phyloP scores from a whole-genome alignment of 2,888 invertebrate genomes.

The Auanema sp. region DNA sequence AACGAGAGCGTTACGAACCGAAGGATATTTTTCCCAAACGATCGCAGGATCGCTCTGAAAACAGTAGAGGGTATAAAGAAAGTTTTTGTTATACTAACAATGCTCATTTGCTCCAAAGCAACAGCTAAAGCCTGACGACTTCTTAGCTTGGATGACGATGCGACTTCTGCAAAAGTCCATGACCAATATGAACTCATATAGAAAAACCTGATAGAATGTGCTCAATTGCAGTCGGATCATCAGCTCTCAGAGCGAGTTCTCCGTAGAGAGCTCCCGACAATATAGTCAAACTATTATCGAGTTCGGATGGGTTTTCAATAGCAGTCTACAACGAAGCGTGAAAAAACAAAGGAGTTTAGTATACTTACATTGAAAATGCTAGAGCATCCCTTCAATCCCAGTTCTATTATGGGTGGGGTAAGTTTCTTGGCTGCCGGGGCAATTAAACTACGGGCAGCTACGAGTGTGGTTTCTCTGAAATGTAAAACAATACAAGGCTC shows the following conservation, averaged over 20 bases:
- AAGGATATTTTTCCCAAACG: constrained; percentile 33
- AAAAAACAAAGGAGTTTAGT: neutral
- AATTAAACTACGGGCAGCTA: constrained; percentile 86
- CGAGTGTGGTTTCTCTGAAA: constrained; percentile 84
- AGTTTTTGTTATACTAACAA: constrained; percentile 4
- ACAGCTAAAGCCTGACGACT: constrained; percentile 27
- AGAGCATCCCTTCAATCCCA: constrained; percentile 13
- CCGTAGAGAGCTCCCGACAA: constrained; percentile 45
- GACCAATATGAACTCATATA: neutral
- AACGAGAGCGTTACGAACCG: constrained; percentile 24
- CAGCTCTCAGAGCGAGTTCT: constrained; percentile 30
- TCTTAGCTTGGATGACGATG: constrained; percentile 10
- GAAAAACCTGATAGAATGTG: constrained; percentile 24
- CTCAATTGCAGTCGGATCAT: constrained; percentile 25
- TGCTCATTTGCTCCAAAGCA: constrained; percentile 37
- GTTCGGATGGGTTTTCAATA: constrained; percentile 20
- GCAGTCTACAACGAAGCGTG: neutral
- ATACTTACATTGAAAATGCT: neutral
- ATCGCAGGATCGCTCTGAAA: constrained; percentile 22
- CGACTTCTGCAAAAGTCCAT: neutral
- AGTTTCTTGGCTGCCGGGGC: constrained; percentile 76
- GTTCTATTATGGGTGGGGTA: constrained; percentile 25
- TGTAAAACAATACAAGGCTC: neutral
- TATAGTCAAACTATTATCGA: constrained; percentile 30
- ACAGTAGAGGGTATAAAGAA: too few relatives aligned